Evolutionary conservation across 2,888 invertebrate species (phyloP), one percentile per base, ranked within the genome.

Genomic region (Cyclophora albipunctata): DNA sequence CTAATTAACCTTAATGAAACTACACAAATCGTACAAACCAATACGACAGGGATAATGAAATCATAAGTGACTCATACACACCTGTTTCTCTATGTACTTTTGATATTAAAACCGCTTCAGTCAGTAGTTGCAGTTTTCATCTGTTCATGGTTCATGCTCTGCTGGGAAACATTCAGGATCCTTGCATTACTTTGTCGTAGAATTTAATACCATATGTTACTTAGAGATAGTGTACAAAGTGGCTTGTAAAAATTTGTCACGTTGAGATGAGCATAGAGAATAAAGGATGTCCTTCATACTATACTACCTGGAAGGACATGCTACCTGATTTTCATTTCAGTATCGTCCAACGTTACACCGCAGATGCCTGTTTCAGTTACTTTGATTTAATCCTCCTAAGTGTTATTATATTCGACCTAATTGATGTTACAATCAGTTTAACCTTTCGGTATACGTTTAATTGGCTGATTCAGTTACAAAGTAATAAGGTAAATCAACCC

Each of bases 91-190:
- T 20, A 20, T 20, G 20, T 20, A 20, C 20, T 20, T 20, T 20
- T 20, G 20, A 20, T 20, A 20, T 20, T 20, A 20, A 20, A 20
- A 20, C 20, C 55, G 60, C 60, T 64, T 58, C 54, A 63, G 55
- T 54, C 62, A 66, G 64, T 59, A 67, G 63, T 66, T 37, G 37
- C 4, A 37, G 62, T 65, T 61, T 63, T 66, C 68, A 65, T 65
- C 69, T 75, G 75, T 83, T 77, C 78, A 85, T 79, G 84, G 80
- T 86, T 87, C 71, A 87, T 67, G 88, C 84, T 81, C 78, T 64
- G 81, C 67, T 84, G 84, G 72, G 63, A 65, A 64, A 59, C 73
- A 74, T 71, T 75, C 77, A 77, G 73, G 73, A 69, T 70, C 67
- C 67, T 76, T 78, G 70, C 72, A 69, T 71, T 70, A 67, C 57